Percentiles rank a stretch among this genome's conserved stretches.
Conservation (phyloP, 2,113 vertebrate genomes). For the Catharus fuscescens region DNA sequence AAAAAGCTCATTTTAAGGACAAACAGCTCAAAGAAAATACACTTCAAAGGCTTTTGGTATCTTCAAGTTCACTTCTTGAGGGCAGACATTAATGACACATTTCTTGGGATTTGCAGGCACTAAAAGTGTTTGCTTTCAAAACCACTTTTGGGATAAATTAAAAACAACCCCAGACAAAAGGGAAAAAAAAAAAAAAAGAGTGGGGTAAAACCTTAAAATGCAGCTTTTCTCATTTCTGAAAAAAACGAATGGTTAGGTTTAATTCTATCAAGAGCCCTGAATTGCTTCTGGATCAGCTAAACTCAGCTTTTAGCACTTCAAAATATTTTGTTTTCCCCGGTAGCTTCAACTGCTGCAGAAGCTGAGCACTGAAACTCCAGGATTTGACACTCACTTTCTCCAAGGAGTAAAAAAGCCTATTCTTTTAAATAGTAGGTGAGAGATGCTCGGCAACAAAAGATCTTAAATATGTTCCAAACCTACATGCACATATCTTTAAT, state of each 20-base stretch:
- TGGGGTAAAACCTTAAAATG: not conserved
- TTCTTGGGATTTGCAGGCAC: not conserved
- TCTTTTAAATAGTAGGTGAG: not conserved
- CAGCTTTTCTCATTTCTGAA: not conserved
- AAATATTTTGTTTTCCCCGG: not conserved
- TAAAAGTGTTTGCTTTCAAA: not conserved
- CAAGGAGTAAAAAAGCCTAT: constrained; percentile 7
- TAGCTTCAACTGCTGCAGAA: constrained; percentile 57
- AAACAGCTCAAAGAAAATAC: not conserved
- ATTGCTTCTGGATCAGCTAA: not conserved
- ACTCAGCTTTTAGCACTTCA: not conserved
- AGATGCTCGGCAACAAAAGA: not conserved
- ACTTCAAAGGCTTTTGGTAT: not conserved
- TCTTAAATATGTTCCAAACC: constrained; percentile 69
- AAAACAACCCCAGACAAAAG: not conserved
- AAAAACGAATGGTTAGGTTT: not conserved
- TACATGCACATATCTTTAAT: not conserved
- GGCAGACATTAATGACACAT: not conserved
- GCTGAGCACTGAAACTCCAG: constrained; percentile 36
- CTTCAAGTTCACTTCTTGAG: not conserved
- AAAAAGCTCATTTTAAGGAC: not conserved
- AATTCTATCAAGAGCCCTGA: not conserved
- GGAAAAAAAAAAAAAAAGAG: accelerated
- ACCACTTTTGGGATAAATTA: not conserved
- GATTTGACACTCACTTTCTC: constrained; percentile 51